Percentiles rank a stretch among this genome's conserved stretches.
Conservation (phyloP, 2,888 invertebrate species). For the Calameuta idolon region DNA sequence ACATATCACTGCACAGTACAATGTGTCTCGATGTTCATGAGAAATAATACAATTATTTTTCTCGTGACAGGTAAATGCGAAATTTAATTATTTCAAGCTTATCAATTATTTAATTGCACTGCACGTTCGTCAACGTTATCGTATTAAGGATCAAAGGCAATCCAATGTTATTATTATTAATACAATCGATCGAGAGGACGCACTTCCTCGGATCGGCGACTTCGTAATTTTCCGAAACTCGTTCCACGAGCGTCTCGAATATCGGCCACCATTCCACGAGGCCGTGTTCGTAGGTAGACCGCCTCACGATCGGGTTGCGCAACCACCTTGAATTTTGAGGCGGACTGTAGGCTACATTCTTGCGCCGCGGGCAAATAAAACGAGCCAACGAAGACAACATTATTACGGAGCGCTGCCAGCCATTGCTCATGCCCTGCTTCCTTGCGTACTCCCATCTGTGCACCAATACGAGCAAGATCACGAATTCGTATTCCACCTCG, state of each 20-base stretch:
- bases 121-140: background rate
- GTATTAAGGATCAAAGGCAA: background rate
- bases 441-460: conserved; percentile 52
- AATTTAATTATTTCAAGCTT: background rate
- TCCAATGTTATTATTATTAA: background rate
- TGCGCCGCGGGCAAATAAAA: conserved; percentile 65
- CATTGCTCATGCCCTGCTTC: conserved; percentile 66
- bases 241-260: background rate
- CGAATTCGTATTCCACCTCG: conserved; percentile 45
- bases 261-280: background rate
- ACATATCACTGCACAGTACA: background rate
- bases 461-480: conserved; percentile 20
- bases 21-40: background rate
- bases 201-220: background rate
- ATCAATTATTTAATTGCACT: background rate
- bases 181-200: background rate
- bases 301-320: conserved; percentile 53
- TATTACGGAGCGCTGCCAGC: conserved; percentile 65
- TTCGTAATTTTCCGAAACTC: background rate
- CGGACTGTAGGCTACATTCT: conserved; percentile 67
- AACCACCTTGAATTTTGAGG: conserved; percentile 62
- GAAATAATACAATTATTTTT: background rate
- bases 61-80: background rate
- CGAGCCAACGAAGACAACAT: conserved; percentile 65
- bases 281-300: conserved; percentile 14